phyloP scores from a whole-genome alignment of 2,888 invertebrate genomes.

The Acheta domesticus region DNA sequence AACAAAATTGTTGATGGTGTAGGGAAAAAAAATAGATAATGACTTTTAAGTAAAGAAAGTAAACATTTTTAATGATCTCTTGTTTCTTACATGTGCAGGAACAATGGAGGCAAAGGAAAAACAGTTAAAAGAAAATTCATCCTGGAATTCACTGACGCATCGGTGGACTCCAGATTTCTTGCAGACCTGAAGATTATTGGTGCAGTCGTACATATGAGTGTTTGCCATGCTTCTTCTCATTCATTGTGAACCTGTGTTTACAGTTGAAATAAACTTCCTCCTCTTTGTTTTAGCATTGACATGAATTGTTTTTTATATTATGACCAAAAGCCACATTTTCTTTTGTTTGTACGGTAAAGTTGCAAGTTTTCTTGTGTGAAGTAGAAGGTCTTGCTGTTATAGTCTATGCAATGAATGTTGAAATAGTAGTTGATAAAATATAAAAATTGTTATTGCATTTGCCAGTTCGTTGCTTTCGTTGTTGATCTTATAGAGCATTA shows the following conservation, averaged over 20 bases:
- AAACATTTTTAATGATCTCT: no score
- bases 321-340: not conserved
- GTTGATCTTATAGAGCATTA: no score
- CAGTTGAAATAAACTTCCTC: not conserved
- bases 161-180: slow-evolving; percentile 36
- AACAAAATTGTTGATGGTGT: no score
- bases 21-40: no score
- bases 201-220: not conserved
- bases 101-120: slow-evolving; percentile 45
- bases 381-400: not conserved
- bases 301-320: not conserved
- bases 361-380: not conserved
- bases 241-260: not conserved
- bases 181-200: slow-evolving; percentile 21
- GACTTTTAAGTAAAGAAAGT: no score
- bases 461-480: no score
- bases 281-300: not conserved
- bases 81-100: slow-evolving; percentile 38
- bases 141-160: slow-evolving; percentile 29
- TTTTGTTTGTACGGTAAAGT: not conserved
- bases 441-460: no score
- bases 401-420: not conserved
- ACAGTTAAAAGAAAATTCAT: slow-evolving; percentile 40
- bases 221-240: not conserved
- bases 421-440: no score